These are phyloP conservation scores for Paratilapia polleni DNA, from an alignment of 2,113 vertebrate genomes.

Conservation along the genomic window DNA sequence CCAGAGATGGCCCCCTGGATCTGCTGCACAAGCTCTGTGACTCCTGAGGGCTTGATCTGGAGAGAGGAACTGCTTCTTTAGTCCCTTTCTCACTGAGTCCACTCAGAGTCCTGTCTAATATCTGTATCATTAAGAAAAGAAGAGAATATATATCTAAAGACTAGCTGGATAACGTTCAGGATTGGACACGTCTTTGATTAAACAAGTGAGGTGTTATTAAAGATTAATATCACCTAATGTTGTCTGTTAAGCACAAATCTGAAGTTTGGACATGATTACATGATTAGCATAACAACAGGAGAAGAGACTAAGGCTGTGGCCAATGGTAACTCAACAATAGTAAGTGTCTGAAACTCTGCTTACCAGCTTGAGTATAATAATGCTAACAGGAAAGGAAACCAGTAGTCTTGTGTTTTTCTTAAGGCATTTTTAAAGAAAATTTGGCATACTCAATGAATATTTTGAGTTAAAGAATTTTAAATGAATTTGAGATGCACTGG, in stretches of 20 bases:
- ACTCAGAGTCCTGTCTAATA: not conserved
- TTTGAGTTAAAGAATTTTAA: not conserved
- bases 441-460: not conserved
- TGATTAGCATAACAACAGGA: not conserved
- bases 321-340: not conserved
- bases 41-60: constrained; percentile 61
- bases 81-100: not conserved
- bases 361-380: too few species aligned
- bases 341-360: not conserved
- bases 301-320: not conserved
- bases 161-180: not conserved
- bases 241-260: not conserved
- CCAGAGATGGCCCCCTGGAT: constrained; percentile 62
- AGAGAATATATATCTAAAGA: not conserved
- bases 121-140: not conserved
- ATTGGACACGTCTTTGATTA: not conserved
- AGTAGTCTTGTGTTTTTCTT: too few species aligned
- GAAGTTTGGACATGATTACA: not conserved
- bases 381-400: too few species aligned
- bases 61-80: not conserved
- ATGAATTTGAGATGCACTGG: too few species aligned
- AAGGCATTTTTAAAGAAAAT: too few species aligned
- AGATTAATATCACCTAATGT: not conserved
- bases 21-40: constrained; percentile 62
- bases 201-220: not conserved